Evolutionary conservation across 1,140 invertebrate genomes (phyloP).

Genomic region (Saccostrea glomerata): DNA sequence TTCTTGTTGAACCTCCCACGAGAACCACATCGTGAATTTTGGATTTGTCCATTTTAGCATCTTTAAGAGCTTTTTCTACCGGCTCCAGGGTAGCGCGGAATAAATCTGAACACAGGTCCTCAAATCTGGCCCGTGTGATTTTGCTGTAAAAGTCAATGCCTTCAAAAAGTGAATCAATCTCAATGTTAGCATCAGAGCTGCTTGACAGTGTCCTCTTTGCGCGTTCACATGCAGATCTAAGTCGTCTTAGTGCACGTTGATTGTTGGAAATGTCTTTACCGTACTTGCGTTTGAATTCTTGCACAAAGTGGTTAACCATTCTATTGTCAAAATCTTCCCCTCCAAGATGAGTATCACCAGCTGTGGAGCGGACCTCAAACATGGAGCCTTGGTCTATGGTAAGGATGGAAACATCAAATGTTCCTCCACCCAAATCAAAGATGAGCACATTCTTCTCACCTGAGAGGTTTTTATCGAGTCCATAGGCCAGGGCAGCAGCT

Average conservation of each 20-base stretch:
- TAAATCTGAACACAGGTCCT: slow-evolving; percentile 90
- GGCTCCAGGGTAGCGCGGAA: slow-evolving; percentile 93
- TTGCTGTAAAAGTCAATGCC: slow-evolving; percentile 98
- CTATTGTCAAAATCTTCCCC: slow-evolving; percentile 84
- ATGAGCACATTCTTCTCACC: slow-evolving; percentile 81
- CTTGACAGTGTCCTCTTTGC: slow-evolving; percentile 97
- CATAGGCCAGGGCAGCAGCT: slow-evolving; percentile 80
- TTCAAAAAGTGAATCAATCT: slow-evolving; percentile 93
- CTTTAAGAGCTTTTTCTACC: slow-evolving; percentile 94
- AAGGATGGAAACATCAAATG: slow-evolving; percentile 74
- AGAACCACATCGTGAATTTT: slow-evolving; percentile 96
- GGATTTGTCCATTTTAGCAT: slow-evolving; percentile 96
- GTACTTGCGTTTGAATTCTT: slow-evolving; percentile 98
- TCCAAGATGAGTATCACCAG: slow-evolving; percentile 81
- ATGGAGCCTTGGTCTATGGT: slow-evolving; percentile 83
- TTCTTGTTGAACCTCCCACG: slow-evolving; percentile 99
- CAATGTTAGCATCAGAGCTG: slow-evolving; percentile 88
- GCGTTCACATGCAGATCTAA: slow-evolving; percentile 95
- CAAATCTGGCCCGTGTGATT: slow-evolving; percentile 90
- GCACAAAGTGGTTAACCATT: slow-evolving; percentile 93
- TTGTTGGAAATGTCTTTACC: slow-evolving; percentile 94
- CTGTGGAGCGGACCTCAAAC: slow-evolving; percentile 88
- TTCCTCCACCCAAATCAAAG: slow-evolving; percentile 88
- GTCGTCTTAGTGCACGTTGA: slow-evolving; percentile 92
- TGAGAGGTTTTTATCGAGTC: slow-evolving; percentile 78